Evolutionary conservation across 2,888 invertebrate species (phyloP), one percentile per base, ranked within the genome.

Genomic region (Dendrolimus houi): DNA sequence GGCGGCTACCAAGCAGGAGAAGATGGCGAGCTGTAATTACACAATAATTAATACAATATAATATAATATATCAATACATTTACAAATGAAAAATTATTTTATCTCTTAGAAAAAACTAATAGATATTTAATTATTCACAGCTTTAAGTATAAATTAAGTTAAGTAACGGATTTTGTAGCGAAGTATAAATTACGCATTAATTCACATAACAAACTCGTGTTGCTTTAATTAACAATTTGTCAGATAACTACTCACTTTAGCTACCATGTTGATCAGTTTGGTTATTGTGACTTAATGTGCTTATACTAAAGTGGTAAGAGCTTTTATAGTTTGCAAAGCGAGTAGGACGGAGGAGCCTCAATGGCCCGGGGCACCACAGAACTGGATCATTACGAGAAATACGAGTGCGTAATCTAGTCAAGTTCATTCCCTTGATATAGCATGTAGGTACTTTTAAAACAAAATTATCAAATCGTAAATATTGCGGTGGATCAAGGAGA

Each of bases 181-280:
- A 29, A 29, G 29, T 29, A 6, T 0, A 29, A 29, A 29, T 29
- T 6, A 29, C 29, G 6, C 3, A 29, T 29, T 29, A 29, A 6
- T 29, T 29, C 29, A 29, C 29, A 29, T 29, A 29, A 29, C 29
- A 29, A 29, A 29, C 29, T 29, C 29, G 29, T 29, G 29, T 29
- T 29, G 29, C 29, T 29, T 6, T 29, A 29, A 29, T 29, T 29
- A 0, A 29, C 6, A 29, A 29, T 29, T 29, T 29, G 29, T 29
- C 29, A 29, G 29, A 29, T 6, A 29, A 59, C 47, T 66, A 84
- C 87, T 87, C 68, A 88, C 87, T 85, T 83, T 82, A 65, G 81
- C 82, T 67, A 78, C 78, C 88, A 88, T 88, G 81, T 84, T 81
- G 83, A 71, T 71, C 72, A 72, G 70, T 70, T 71, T 70, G 69